Percentiles rank a stretch among this genome's conserved stretches.
Evolutionary conservation across 1,140 invertebrate species (phyloP).

Genomic region (Grapholita molesta): DNA sequence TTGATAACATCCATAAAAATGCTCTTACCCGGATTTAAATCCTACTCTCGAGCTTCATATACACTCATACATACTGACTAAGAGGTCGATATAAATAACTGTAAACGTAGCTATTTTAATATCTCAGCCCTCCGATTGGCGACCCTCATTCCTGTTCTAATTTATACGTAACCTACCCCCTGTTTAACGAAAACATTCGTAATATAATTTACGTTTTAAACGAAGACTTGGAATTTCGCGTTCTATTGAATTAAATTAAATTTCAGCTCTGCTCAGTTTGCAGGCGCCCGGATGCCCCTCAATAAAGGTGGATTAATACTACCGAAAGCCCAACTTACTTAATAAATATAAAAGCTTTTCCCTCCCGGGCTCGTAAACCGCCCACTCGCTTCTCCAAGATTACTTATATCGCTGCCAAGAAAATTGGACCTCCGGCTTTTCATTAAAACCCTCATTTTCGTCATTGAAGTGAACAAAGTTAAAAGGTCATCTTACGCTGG

Average conservation of each 20-base stretch:
- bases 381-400: constrained; percentile 71
- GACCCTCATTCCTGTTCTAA: neutral
- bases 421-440: constrained; percentile 50
- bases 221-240: neutral
- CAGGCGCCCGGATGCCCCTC: constrained; percentile 57
- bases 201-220: neutral
- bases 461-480: constrained; percentile 31
- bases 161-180: no score
- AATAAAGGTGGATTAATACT: constrained; percentile 75
- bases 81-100: no score
- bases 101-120: neutral
- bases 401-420: constrained; percentile 65
- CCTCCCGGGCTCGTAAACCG: constrained; percentile 71
- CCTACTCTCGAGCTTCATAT: no score
- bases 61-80: no score
- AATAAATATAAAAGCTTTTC: constrained; percentile 78
- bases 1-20: no score
- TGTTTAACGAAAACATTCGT: no score
- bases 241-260: constrained; percentile 1
- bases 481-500: constrained; percentile 41
- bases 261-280: constrained; percentile 20
- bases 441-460: constrained; percentile 42
- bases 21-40: no score
- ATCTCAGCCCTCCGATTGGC: neutral
- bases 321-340: constrained; percentile 77